Base-by-base conservation (phyloP, 2,888 invertebrate species). In the Lasioglossum figueresi region DNA sequence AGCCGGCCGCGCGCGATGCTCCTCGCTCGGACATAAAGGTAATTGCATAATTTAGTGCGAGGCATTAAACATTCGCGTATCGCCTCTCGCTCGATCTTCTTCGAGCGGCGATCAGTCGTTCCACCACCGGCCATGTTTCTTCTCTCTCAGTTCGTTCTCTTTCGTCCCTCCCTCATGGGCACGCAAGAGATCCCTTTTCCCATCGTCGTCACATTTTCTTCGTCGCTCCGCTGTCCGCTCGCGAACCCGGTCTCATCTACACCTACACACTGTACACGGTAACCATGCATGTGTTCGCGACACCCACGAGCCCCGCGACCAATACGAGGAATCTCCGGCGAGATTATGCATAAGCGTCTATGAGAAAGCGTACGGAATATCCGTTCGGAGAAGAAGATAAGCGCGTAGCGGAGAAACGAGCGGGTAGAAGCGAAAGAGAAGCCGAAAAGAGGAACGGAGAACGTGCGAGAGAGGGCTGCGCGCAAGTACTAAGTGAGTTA, bases 401-500 rank as follows among this genome's bases (percentile, higher is more conserved):
- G 68, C 70, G 76, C 40, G 52, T 59, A 71, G 73, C 56, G 76
- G 56, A 37, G 76, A 56, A 66, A 27, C 19, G 66, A 63, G 27
- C 74, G 6, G 31, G 63, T 45, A n/a, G 59, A 37, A 52, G 37
- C 78, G 84, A 75, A 71, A 43, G 87, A 70, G 80, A 70, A 73
- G 19, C n/a, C 37, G 81, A 56, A 66, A 40, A 73, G 70, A 37
- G 77, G 48, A 75, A 70, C 43, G 45, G 76, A 66, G 70, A 80
- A 74, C 45, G 75, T 19, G 71, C 45, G 56, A 43, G 82, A 70
- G 76, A 81, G 84, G 87, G 84, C 77, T 83, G 86, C 88, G 91
- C 91, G 92, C 93, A 91, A 93, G 93, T 93, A 93, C 93, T 93
- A 91, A 93, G 93, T 94, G 94, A 94, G 93, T 94, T 94, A 94